phyloP scores from a whole-genome alignment of 2,888 invertebrate species.

The Drosophila paranaensis region DNA sequence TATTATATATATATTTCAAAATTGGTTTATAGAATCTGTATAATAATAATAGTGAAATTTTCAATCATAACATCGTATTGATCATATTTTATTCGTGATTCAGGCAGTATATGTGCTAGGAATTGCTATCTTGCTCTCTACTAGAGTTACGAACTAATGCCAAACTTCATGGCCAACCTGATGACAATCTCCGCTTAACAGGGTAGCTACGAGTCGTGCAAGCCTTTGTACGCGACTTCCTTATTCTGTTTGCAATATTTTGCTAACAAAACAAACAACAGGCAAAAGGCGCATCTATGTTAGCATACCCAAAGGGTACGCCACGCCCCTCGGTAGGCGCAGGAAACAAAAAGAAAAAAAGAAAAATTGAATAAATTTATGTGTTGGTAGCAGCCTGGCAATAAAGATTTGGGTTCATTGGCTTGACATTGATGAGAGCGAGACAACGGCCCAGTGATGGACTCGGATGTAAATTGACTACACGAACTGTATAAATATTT shows the following conservation, averaged over 20 bases:
- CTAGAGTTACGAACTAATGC: too few relatives aligned
- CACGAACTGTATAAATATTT: constrained; percentile 76
- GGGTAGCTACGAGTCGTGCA: constrained; percentile 12
- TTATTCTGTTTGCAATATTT: constrained; percentile 12
- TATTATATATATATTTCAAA: too few relatives aligned
- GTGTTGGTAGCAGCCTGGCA: constrained; percentile 40
- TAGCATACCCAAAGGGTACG: constrained; percentile 27
- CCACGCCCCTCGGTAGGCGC: constrained; percentile 24
- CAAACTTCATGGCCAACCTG: too few relatives aligned
- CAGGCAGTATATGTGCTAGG: too few relatives aligned
- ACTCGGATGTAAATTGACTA: constrained; percentile 73
- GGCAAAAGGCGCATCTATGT: constrained; percentile 17
- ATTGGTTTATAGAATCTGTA: too few relatives aligned
- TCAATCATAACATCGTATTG: too few relatives aligned
- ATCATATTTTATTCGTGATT: too few relatives aligned
- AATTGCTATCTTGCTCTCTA: too few relatives aligned
- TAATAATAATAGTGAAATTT: too few relatives aligned
- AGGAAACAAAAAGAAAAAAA: background rate
- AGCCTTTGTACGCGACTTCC: background rate
- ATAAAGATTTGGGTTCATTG: constrained; percentile 78
- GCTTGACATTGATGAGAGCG: constrained; percentile 73
- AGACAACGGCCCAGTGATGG: constrained; percentile 69
- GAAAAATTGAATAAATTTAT: constrained; percentile 46
- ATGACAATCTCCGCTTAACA: background rate
- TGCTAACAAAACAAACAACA: constrained; percentile 25